Conservation (phyloP, 1,140 invertebrate genomes). For the Neotoxoptera formosana region DNA sequence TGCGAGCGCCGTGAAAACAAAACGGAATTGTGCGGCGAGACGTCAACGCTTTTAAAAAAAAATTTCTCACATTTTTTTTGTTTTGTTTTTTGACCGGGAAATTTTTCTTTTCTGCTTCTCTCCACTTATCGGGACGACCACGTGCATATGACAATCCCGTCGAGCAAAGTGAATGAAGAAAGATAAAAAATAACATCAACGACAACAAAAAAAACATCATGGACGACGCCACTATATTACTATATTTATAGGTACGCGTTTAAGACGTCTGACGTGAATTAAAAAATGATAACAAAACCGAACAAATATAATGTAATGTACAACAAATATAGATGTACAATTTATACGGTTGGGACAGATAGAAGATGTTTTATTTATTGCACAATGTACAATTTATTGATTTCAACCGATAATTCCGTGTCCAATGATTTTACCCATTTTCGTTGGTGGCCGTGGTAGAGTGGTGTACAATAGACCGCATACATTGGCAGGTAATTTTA, state of each 20-base stretch:
- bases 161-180: background rate
- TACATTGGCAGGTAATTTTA: background rate
- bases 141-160: background rate
- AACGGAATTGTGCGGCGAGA: slow-evolving; percentile 21
- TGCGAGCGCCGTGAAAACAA: background rate
- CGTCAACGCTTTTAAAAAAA: background rate
- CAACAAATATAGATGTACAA: no score
- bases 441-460: background rate
- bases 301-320: background rate
- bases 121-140: background rate
- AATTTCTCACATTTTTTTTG: background rate
- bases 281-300: background rate
- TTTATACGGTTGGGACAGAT: background rate
- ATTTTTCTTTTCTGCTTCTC: background rate
- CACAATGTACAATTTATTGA: background rate
- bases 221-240: background rate
- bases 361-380: background rate
- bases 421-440: background rate
- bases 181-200: background rate
- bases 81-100: background rate
- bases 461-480: no score
- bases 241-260: background rate
- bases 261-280: background rate
- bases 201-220: background rate
- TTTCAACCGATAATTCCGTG: background rate